A percentile compares a stretch with the other conserved stretches of the same genome.
phyloP scores from a whole-genome alignment of 2,797 vertebrate genomes.

The Potorous gilbertii region DNA sequence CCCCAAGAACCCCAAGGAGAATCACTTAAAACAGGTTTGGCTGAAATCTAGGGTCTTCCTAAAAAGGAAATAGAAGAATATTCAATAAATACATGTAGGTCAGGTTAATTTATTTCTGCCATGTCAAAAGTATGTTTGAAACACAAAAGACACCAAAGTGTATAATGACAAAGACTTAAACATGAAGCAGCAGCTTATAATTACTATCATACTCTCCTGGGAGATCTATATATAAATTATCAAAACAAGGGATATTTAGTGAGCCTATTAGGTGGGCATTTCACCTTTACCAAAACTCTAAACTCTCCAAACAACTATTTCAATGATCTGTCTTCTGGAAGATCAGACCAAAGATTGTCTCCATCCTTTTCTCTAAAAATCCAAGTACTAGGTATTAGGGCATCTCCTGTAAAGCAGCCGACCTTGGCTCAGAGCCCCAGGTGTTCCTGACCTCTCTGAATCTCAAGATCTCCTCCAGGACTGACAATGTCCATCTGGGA shows the following conservation, averaged over 20 bases:
- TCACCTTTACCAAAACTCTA: background rate
- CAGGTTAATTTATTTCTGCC: background rate
- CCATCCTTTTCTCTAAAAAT: background rate
- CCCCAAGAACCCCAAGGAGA: background rate
- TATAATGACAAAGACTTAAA: background rate
- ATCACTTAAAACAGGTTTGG: background rate
- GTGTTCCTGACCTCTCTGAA: background rate
- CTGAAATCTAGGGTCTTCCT: background rate
- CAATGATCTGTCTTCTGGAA: background rate
- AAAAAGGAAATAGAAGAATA: background rate
- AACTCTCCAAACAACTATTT: background rate
- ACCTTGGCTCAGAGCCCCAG: background rate
- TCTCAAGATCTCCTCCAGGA: background rate
- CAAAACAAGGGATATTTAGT: background rate
- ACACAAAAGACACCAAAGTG: background rate
- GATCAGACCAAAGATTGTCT: background rate
- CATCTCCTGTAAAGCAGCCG: background rate
- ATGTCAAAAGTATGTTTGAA: background rate
- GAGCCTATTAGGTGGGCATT: background rate
- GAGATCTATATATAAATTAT: background rate
- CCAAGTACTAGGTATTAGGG: background rate
- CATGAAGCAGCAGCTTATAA: background rate
- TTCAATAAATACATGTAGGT: background rate
- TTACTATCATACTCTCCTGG: background rate
- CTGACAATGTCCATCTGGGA: background rate